Evolutionary conservation across 2,113 vertebrate species (phyloP).

Genomic region (Monopterus albus): DNA sequence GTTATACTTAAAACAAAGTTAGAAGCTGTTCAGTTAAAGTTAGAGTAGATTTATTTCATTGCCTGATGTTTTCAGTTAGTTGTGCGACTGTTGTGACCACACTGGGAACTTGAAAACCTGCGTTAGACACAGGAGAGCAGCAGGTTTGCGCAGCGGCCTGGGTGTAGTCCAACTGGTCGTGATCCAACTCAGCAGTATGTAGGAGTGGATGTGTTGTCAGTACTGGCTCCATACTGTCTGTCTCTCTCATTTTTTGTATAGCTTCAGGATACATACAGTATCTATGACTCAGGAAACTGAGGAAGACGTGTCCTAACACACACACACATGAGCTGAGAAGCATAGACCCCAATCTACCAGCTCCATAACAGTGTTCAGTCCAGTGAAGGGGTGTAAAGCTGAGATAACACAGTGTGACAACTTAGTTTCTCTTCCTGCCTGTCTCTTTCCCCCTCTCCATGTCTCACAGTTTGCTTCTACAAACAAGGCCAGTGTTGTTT

Average conservation of each 20-base stretch:
- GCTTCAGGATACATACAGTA: slow-evolving; percentile 24
- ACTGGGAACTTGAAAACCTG: too few species aligned
- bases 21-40: neutral
- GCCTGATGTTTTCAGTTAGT: too few species aligned
- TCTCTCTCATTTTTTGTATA: slow-evolving; percentile 17
- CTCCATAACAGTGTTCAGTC: slow-evolving; percentile 12
- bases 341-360: slow-evolving; percentile 29
- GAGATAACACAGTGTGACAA: slow-evolving; percentile 34
- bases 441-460: neutral
- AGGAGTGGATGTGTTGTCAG: slow-evolving; percentile 44
- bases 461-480: slow-evolving; percentile 3
- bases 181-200: slow-evolving; percentile 29
- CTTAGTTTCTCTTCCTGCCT: neutral
- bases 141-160: slow-evolving; percentile 3
- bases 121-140: neutral
- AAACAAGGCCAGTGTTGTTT: slow-evolving; percentile 2
- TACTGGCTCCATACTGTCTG: slow-evolving; percentile 32
- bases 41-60: too few species aligned
- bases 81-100: too few species aligned
- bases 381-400: slow-evolving; percentile 26
- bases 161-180: slow-evolving; percentile 11
- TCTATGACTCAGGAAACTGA: slow-evolving; percentile 31
- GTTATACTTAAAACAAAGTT: too few species aligned
- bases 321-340: slow-evolving; percentile 3
- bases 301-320: slow-evolving; percentile 1